Evolutionary conservation across 2,113 vertebrate genomes (phyloP).

Genomic region (Rattus rattus): DNA sequence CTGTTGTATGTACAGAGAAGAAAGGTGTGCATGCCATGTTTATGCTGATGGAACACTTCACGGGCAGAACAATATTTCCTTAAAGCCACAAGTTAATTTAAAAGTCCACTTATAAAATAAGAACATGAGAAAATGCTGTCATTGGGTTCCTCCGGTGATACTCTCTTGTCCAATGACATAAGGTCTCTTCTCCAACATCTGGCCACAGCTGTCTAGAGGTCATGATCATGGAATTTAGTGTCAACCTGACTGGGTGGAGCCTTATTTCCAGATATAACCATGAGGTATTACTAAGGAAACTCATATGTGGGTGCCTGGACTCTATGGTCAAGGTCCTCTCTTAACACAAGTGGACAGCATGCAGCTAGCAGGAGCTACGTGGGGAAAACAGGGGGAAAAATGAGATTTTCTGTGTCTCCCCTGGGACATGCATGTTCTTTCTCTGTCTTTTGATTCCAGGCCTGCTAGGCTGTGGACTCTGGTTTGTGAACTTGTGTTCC

Average conservation of each 20-base stretch:
- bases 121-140: neutral
- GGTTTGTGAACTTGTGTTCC: neutral
- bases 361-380: neutral
- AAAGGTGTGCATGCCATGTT: neutral
- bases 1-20: neutral
- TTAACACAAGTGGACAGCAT: neutral
- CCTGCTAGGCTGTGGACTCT: neutral
- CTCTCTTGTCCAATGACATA: neutral
- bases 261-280: neutral
- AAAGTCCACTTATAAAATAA: neutral
- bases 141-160: neutral
- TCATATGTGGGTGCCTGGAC: neutral
- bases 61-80: neutral
- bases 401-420: neutral
- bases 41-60: neutral
- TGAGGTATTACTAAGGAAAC: neutral
- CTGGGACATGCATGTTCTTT: neutral
- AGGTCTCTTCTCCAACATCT: neutral
- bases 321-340: neutral
- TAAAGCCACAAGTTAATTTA: neutral
- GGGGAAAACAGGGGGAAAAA: neutral
- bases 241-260: neutral
- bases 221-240: neutral
- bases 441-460: neutral
- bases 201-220: neutral